Evolutionary conservation across 2,797 vertebrate species (phyloP), one percentile per base, ranked within the genome.

Genomic region (Etheostoma nigrum): DNA sequence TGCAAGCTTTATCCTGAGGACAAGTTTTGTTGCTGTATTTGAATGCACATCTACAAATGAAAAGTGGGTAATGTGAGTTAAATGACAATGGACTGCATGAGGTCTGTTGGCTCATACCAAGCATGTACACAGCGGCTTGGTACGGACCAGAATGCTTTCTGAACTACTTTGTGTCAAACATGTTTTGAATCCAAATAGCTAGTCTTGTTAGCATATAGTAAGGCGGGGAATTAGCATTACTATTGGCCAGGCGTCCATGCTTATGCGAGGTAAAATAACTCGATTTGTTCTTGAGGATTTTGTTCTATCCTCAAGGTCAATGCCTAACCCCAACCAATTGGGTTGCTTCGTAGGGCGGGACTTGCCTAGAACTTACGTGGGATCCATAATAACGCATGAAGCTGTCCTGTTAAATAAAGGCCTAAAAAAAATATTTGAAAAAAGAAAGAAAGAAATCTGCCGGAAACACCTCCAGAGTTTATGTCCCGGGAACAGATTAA

Each of bases 1-100:
- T 72, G 65, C 70, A 68, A 67, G 68, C 75, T 90, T 75, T 82
- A 87, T 84, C 83, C 82, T 77, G 85, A 87, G 79, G 72, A 84
- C 75, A 79, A 58, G 75, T 73, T 71, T 74, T 79, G 52, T 23
- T 80, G 63, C 62, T 68, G 67, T 82, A 70, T 74, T 68, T 63
- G 70, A 45, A 66, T 74, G 10, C 1, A 21, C 64, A 52, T 21
- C 44, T 51, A 65, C 67, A 11, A 78, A 71, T 71, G 15, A 33
- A 25, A 2, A 21, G 36, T 42, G 25, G 23, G 61, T 76, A 67
- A 5, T 23, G 25, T 58, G 53, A 60, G 48, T n/a, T 36, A 69
- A 58, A 57, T 48, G 3, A n/a, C 18, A 6, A 18, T 27, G 30
- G 44, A 60, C 44, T 62, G 23, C 13, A 21, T 55, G 3, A 36